Evolutionary conservation across 2,888 invertebrate genomes (phyloP), one percentile per base, ranked within the genome.

Genomic region (Hymenopus coronatus): DNA sequence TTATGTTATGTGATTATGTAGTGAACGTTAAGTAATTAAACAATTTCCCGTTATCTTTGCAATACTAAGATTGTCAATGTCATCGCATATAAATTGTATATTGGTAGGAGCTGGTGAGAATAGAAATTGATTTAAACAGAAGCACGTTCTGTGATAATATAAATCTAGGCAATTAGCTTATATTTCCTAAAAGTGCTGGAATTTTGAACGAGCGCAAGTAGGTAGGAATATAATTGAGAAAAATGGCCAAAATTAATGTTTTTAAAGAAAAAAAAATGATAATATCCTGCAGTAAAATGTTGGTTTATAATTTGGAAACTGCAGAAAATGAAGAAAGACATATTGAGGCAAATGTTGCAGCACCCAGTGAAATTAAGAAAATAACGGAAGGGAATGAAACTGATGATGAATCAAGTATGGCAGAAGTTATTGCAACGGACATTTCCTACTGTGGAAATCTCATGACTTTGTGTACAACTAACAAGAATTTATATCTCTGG

Each of bases 401-500:
- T 8, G 40, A 27, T 25, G 82, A 15, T 20, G 3, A 33, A 14
- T 14, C 28, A 1, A 2, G 7, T 28, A 28, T 27, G 33, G 30
- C 25, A 12, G 28, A 82, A 4, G n/a, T 87, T 33, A 82, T 82
- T 9, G 87, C 87, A 30, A 82, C 30, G 25, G 87, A 87, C 27
- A 82, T 87, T 82, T 95, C 96, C 40, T 8, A 46, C 15, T 90
- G 90, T 87, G 85, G 87, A 85, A 83, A 82, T 46, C 88, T 89
- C 84, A 81, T 91, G 89, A 84, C 89, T 84, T 40, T 91, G 87
- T 94, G 96, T 89, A 96, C 96, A 27, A 93, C 93, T 33, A 94
- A 95, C 3, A 96, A 96, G 92, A 95, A 95, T 91, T 93, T 96
- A 0, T 91, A 95, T 33, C 91, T 96, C 0, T 95, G 95, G 91